Evolutionary conservation across 2,113 vertebrate genomes (phyloP).

Genomic region (Scophthalmus maximus): DNA sequence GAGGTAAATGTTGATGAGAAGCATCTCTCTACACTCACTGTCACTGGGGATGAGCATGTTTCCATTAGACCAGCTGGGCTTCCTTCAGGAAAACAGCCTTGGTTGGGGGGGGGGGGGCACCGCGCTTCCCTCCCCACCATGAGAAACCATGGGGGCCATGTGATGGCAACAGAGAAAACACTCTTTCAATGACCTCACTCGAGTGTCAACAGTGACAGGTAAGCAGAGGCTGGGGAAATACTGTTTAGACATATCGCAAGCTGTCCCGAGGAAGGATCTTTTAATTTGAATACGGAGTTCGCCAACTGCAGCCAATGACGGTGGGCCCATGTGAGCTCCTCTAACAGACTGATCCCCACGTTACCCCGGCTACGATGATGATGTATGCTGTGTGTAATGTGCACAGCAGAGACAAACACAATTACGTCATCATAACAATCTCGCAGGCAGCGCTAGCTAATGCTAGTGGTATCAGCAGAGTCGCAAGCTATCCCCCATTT

Average conservation of each 20-base stretch:
- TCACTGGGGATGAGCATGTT: conserved; percentile 68
- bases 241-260: conserved; percentile 13
- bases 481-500: too few relatives aligned
- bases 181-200: conserved; percentile 24
- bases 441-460: too few relatives aligned
- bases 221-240: conserved; percentile 13
- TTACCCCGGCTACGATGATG: too few relatives aligned
- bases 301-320: conserved; percentile 2
- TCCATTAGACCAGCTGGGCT: conserved; percentile 70
- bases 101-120: conserved; percentile 4
- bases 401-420: too few relatives aligned
- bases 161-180: conserved; percentile 55
- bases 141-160: conserved; percentile 31
- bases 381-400: too few relatives aligned
- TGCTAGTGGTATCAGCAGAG: too few relatives aligned
- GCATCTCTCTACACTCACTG: conserved; percentile 61
- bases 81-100: conserved; percentile 54
- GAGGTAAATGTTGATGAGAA: conserved; percentile 49
- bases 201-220: conserved; percentile 49
- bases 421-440: too few relatives aligned
- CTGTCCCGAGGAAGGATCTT: conserved; percentile 5
- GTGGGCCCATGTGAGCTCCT: too few relatives aligned
- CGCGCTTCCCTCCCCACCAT: background rate
- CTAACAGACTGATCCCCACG: too few relatives aligned
- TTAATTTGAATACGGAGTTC: conserved; percentile 11